A percentile compares a stretch with the other conserved stretches of the same genome.
These are phyloP conservation scores for Anagrus nilaparvatae DNA, from an alignment of 1,140 invertebrate species.

Conservation along the genomic window DNA sequence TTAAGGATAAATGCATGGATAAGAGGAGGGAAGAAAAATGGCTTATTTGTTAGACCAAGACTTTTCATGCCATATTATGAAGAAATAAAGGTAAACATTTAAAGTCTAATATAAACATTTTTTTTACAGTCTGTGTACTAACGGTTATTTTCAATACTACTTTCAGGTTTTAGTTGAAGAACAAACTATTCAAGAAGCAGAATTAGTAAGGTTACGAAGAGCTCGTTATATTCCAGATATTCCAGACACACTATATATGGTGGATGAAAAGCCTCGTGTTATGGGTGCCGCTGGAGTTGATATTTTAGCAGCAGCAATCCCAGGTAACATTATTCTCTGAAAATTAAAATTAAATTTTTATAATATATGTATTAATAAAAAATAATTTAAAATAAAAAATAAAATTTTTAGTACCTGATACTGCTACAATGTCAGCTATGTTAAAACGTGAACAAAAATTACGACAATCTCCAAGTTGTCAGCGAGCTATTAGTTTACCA, in stretches of 20 bases:
- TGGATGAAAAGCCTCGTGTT: conserved; percentile 53
- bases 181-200: conserved; percentile 68
- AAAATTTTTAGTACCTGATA: conserved; percentile 54
- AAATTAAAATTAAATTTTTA: conserved; percentile 4
- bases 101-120: conserved; percentile 9
- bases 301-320: conserved; percentile 48
- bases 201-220: conserved; percentile 61
- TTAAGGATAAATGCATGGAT: conserved; percentile 78
- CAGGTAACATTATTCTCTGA: conserved; percentile 32
- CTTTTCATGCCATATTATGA: conserved; percentile 91
- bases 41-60: conserved; percentile 73
- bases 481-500: conserved; percentile 63
- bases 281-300: conserved; percentile 54
- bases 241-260: conserved; percentile 92
- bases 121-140: conserved; percentile 2
- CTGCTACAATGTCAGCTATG: conserved; percentile 69
- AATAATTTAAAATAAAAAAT: conserved; percentile 7
- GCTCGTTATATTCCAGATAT: conserved; percentile 65
- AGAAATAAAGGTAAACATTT: conserved; percentile 68
- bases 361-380: conserved; percentile 2
- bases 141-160: background rate
- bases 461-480: conserved; percentile 65
- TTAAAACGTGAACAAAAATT: conserved; percentile 78
- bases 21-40: conserved; percentile 63
- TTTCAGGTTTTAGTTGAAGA: conserved; percentile 69